Evolutionary conservation across 30 jellyfish, hydroid and myxozoan genomes (phyloP).

Genomic region (Nemopilema nomurai): DNA sequence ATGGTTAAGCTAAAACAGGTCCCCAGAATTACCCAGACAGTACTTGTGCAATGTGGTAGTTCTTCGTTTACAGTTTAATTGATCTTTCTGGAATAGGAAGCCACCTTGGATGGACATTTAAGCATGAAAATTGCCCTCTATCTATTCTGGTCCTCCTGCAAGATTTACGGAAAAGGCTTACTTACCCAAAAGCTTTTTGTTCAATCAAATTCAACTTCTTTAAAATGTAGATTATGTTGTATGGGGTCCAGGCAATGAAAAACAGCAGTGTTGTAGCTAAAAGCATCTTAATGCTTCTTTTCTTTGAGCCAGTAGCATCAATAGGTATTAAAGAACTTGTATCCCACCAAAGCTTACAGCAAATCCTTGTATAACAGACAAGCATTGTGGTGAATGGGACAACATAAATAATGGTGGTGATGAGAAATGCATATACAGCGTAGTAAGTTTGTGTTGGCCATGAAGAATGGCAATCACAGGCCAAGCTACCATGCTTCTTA

Average conservation of each 20-base stretch:
- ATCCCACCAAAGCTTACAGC: slow-evolving; percentile 49
- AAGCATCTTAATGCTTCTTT: slow-evolving; percentile 49
- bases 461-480: slow-evolving; percentile 68
- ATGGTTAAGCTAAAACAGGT: too few relatives aligned
- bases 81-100: too few relatives aligned
- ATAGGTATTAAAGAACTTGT: slow-evolving; percentile 1
- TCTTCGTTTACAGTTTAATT: too few relatives aligned
- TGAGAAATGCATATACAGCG: slow-evolving; percentile 22
- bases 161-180: too few relatives aligned
- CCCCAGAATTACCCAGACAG: too few relatives aligned
- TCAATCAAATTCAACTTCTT: slow-evolving; percentile 40
- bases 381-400: slow-evolving; percentile 64
- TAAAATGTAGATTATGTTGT: slow-evolving; percentile 40
- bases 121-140: too few relatives aligned
- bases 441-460: slow-evolving; percentile 56
- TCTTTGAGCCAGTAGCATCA: slow-evolving; percentile 62
- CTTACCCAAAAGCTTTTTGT: slow-evolving; percentile 59
- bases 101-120: too few relatives aligned
- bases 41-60: too few relatives aligned
- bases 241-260: slow-evolving; percentile 71
- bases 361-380: slow-evolving; percentile 42
- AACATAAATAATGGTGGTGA: slow-evolving; percentile 21
- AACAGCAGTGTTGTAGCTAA: slow-evolving; percentile 45
- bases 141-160: too few relatives aligned
- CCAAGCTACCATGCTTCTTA: slow-evolving; percentile 23